Base-by-base conservation (phyloP, 2,113 vertebrate genomes). In the Orientallactaga bullata region DNA sequence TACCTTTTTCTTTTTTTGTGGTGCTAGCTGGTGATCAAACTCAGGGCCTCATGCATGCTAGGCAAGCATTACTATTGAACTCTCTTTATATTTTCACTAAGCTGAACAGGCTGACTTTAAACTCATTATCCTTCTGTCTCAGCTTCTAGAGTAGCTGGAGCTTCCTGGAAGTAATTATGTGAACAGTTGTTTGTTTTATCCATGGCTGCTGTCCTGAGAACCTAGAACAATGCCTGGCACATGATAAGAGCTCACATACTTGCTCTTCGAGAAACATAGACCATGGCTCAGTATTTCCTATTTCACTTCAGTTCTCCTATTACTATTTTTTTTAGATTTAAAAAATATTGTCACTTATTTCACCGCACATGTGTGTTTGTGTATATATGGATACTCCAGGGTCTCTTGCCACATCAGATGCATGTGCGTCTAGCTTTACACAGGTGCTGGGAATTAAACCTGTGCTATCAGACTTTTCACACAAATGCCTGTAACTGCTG, bases 181-280 rank as follows among this genome's bases (percentile, higher is more conserved):
- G 73, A 81, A 74, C n/a, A 91, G 2, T 79, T 61, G 16, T 28
- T 87, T 85, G 35, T 63, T 92, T 80, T 85, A 63, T 69, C 82
- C 69, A 47, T 55, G 66, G 80, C n/a, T 12, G 12, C 42, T 39
- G 2, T 82, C 32, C 28, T 21, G 58, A 72, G 68, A 79, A 32
- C 55, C 42, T 47, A 47, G 42, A 47, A 47, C 42, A 47, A 47
- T 8, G 42, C 42, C 42, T 47, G 42, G 42, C 42, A 47, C 74
- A 0, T 72, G 21, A 6, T 66, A 65, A 51, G n/a, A 65, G 55
- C 61, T 77, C 51, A 47, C 8, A n/a, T 85, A 17, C 10, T 78
- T 93, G 58, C 71, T 66, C 42, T 82, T 3, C 60, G 77, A 73
- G 15, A 55, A 55, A 13, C 55, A 35, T 66, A 60, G n/a, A 26